Evolutionary conservation across 2,797 vertebrate species (phyloP).

Genomic region (Clarias fuscus): DNA sequence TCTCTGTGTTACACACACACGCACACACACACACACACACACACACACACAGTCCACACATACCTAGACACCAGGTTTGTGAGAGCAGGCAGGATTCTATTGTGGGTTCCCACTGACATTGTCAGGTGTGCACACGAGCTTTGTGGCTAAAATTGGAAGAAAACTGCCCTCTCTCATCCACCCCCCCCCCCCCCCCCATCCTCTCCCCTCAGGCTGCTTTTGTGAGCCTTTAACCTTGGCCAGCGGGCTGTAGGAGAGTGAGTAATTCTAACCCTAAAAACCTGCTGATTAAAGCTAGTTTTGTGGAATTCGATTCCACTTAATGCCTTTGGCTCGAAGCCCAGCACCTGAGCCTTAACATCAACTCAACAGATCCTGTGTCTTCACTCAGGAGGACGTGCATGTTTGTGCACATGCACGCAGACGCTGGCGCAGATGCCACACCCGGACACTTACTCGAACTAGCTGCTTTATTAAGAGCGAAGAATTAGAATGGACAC

Average conservation of each 20-base stretch:
- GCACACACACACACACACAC: constrained; percentile 12
- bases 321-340: constrained; percentile 93
- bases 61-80: not conserved
- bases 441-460: not conserved
- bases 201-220: constrained; percentile 49
- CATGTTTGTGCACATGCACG: constrained; percentile 1
- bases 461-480: constrained; percentile 42
- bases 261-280: constrained; percentile 99
- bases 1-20: constrained; percentile 27
- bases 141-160: constrained; percentile 43
- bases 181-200: constrained; percentile 25
- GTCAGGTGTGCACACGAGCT: constrained; percentile 30
- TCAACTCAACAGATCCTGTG: constrained; percentile 85
- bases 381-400: constrained; percentile 73
- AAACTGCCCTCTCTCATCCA: constrained; percentile 44
- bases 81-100: constrained; percentile 30
- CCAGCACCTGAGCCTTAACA: constrained; percentile 91
- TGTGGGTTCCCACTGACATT: not conserved
- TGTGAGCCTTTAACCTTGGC: constrained; percentile 93
- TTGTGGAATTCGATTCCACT: constrained; percentile 98
- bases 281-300: constrained; percentile 99
- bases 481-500: constrained; percentile 17
- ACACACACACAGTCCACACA: not conserved
- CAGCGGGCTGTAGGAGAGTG: constrained; percentile 87
- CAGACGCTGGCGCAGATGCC: constrained; percentile 9